Base-by-base conservation (phyloP, 2,888 invertebrate species). In the Troides oblongomaculatus region DNA sequence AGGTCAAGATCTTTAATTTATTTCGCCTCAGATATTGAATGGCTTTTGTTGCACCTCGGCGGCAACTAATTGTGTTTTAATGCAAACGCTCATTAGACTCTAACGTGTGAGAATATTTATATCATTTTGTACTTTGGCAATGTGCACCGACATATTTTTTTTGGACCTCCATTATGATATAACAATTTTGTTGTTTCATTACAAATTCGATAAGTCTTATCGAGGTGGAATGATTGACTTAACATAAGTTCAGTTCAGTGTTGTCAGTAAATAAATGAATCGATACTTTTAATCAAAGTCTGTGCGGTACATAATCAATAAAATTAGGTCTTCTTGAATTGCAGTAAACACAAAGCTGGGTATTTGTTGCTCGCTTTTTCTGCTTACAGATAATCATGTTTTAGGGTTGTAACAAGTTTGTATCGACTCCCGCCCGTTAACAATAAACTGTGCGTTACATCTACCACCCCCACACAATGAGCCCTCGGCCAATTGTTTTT, bases 1-100 rank as follows among this genome's bases (percentile, higher is more conserved):
- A 85, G 91, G 91, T 90, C 91, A 91, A 91, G 91, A 90, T 88
- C 90, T 88, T 89, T 80, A 81, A 84, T 81, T 83, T 87, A 87
- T 85, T 86, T 86, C 79, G 81, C 80, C 84, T 85, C 84, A 85
- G 78, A 84, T 87, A 85, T 82, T 83, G 80, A 85, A 84, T 83
- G 78, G 78, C 76, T 81, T 77, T 80, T 78, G 77, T 79, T 79
- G 77, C 74, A 75, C 71, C 74, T 76, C 73, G 68, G 8, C 39
- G 39, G 8, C 39, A 39, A 75, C 68, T 69, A 61, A 60, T 72
- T 72, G 68, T 71, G 63, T 75, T 68, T 68, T 71, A 71, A 67
- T 73, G 72, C 68, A 73, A 72, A 69, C 66, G 72, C 71, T 62
- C 70, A 71, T 73, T 72, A 67, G 67, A 66, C 62, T 66, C 66